Percentiles rank a stretch among this genome's conserved stretches.
Conservation (phyloP, 2,113 vertebrate species). For the Ailurus styani region DNA sequence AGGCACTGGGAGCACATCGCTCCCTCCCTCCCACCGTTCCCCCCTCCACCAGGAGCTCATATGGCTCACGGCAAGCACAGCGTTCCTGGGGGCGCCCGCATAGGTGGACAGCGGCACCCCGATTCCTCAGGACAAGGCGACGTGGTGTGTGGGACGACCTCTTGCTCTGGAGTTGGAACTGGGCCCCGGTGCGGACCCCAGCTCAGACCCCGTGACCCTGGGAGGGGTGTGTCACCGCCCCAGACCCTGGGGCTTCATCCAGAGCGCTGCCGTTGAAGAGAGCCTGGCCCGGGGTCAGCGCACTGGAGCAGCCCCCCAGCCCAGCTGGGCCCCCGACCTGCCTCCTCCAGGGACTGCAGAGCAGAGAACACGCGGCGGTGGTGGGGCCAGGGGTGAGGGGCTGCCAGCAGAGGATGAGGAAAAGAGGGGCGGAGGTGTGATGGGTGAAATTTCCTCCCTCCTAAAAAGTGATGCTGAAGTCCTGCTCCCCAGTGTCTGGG, state of each 20-base stretch:
- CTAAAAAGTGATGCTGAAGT: too few species aligned
- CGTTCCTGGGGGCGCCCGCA: not conserved
- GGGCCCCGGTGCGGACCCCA: too few species aligned
- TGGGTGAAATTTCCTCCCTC: not conserved
- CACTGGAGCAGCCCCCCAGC: too few species aligned
- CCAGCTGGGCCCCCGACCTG: not conserved
- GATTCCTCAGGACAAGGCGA: not conserved
- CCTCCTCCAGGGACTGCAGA: not conserved
- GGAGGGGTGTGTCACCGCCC: not conserved
- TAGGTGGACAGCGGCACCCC: not conserved
- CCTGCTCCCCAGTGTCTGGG: too few species aligned
- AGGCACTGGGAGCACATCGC: accelerated
- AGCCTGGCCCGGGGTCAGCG: not conserved
- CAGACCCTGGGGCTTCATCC: not conserved
- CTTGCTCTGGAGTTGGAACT: not conserved
- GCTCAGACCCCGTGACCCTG: accelerated
- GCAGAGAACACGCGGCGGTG: not conserved
- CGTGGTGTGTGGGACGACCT: accelerated
- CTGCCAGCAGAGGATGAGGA: not conserved
- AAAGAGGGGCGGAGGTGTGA: not conserved
- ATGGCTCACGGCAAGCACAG: accelerated
- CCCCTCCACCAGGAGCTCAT: accelerated
- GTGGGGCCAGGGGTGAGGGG: accelerated
- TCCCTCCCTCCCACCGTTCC: not conserved
- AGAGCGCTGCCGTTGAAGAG: not conserved